Conservation (phyloP, 37 sponge, comb jelly and placozoan genomes). For the Ephydatia muelleri region DNA sequence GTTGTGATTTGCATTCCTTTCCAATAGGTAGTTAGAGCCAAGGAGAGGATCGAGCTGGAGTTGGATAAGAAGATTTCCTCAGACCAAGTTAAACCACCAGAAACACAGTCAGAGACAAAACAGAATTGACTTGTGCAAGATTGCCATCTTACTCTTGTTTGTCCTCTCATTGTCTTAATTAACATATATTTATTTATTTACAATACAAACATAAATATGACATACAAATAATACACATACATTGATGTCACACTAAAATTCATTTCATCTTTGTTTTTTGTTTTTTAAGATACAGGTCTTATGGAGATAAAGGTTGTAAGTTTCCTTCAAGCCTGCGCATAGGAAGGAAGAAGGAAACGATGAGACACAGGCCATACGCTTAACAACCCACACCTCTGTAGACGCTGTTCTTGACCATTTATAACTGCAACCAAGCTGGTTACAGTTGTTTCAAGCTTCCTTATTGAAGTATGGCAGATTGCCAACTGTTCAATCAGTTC, state of each 20-base stretch:
- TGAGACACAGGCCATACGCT: background rate
- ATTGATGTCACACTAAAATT: too few species aligned
- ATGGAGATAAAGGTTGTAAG: background rate
- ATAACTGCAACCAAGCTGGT: background rate
- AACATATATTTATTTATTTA: background rate
- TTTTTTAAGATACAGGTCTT: background rate
- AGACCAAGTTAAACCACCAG: background rate
- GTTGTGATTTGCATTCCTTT: background rate
- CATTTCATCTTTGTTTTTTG: constrained; percentile 53
- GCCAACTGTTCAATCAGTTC: constrained; percentile 77
- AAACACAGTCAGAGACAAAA: background rate
- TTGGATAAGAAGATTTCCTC: constrained; percentile 43
- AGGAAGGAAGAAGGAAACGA: background rate
- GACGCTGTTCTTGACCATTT: background rate
- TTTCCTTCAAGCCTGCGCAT: background rate
- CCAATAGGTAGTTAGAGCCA: constrained; percentile 77
- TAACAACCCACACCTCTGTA: constrained; percentile 7
- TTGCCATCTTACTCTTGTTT: background rate
- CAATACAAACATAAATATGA: background rate
- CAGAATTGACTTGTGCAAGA: background rate
- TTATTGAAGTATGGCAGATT: constrained; percentile 39
- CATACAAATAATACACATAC: background rate
- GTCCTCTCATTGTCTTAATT: background rate
- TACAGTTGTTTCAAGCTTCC: constrained; percentile 34
- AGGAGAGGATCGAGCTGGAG: constrained; percentile 88